Base-by-base conservation (phyloP, 2,113 vertebrate genomes). In the Heptranchias perlo region DNA sequence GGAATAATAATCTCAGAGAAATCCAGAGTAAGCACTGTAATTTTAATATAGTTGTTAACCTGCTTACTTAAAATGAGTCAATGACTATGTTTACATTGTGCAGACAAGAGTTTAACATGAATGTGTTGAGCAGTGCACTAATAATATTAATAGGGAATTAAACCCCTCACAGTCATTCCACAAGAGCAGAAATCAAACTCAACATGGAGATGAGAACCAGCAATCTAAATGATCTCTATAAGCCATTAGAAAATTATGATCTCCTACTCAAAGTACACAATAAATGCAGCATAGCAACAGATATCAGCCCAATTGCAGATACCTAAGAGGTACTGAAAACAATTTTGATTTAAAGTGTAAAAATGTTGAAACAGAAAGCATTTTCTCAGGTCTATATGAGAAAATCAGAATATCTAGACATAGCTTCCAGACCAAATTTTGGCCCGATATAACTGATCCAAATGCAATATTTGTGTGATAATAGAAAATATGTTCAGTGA, bases 261-360 rank as follows among this genome's bases (percentile, higher is more conserved):
- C 69, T 73, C 69, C 87, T 65, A 97, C 97, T 97, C 97, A 95
- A 97, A 97, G 67, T 0, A 97, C 62, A 96, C 96, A 96, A 97
- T 91, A 96, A 97, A 91, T 97, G 97, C 97, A 94, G 97, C 78
- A 0, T 97, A 97, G n/a, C 97, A 96, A 58, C 62, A 96, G 96
- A 97, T 97, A 78, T 97, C 97, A 96, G 96, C 96, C 97, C 97
- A 97, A 0, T 96, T 96, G 95, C 97, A 82, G 91, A 97, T 0
- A 96, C 97, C 97, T 97, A 96, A 64, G 96, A 73, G 21, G 21
- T 67, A 25, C 25, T 67, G 65, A 96, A 96, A 65, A 14, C 4
- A 67, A 67, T 23, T 67, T 58, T 58, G 58, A 58, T 58, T 67
- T 67, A 67, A 67, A 67, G 65, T 67, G 4, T 67, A 21, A 23